Percentiles rank a stretch among this genome's conserved stretches.
These are phyloP conservation scores for Pachypsylla venusta DNA, from an alignment of 1,140 invertebrate genomes.

Conservation along the genomic window DNA sequence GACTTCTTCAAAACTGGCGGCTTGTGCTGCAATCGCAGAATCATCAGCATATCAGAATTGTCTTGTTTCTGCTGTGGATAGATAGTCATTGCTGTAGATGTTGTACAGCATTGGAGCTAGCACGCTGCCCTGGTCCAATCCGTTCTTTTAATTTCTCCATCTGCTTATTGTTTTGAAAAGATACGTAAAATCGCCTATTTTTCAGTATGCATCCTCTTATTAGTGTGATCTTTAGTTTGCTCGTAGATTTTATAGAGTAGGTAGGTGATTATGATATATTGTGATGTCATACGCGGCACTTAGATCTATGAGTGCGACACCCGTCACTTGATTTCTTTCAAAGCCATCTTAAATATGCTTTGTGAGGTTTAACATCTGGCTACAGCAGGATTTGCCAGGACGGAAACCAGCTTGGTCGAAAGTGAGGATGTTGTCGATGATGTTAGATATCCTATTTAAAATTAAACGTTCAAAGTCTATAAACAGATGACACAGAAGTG, in stretches of 20 bases:
- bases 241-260: constrained; percentile 9
- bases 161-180: constrained; percentile 6
- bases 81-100: background rate
- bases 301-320: constrained; percentile 15
- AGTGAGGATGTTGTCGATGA: constrained; percentile 10
- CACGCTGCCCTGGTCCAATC: constrained; percentile 6
- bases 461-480: constrained; percentile 18
- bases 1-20: background rate
- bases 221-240: background rate
- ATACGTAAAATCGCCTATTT: constrained; percentile 3
- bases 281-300: constrained; percentile 17
- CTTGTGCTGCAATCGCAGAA: too few relatives aligned
- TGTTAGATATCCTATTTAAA: constrained; percentile 11
- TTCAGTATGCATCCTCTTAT: constrained; percentile 5
- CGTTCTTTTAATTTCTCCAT: background rate
- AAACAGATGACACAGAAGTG: constrained; percentile 17
- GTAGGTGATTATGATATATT: too few relatives aligned
- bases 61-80: background rate
- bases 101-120: constrained; percentile 1
- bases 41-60: too few relatives aligned
- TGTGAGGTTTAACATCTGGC: constrained; percentile 15
- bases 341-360: constrained; percentile 17
- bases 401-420: constrained; percentile 14
- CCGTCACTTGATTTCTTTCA: constrained; percentile 14
- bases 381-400: constrained; percentile 12